These are phyloP conservation scores for Acromyrmex charruanus DNA, from an alignment of 1,140 invertebrate genomes.

Conservation along the genomic window DNA sequence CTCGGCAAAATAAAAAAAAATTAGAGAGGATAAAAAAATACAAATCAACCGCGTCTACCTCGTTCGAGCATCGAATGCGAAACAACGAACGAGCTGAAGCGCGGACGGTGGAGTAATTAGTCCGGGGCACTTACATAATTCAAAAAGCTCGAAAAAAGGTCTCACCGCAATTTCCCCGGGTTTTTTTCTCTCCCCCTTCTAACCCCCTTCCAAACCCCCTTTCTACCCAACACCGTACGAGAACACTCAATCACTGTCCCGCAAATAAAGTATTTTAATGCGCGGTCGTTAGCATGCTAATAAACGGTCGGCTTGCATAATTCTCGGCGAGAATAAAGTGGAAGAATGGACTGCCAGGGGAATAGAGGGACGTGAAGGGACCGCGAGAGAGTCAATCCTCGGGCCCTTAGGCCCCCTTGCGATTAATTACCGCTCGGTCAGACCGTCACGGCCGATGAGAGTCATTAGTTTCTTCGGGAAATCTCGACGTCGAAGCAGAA, in stretches of 20 bases:
- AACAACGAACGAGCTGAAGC: slow-evolving; percentile 61
- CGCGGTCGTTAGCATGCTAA: slow-evolving; percentile 69
- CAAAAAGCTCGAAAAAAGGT: slow-evolving; percentile 63
- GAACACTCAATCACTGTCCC: slow-evolving; percentile 66
- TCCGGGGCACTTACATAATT: slow-evolving; percentile 62
- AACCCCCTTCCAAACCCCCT: not conserved
- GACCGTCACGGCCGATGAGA: slow-evolving; percentile 71
- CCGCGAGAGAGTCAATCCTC: slow-evolving; percentile 67
- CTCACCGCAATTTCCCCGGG: slow-evolving; percentile 50
- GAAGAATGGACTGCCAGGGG: slow-evolving; percentile 50
- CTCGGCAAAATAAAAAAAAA: slow-evolving; percentile 32
- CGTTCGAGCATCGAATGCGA: slow-evolving; percentile 60
- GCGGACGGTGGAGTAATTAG: slow-evolving; percentile 58
- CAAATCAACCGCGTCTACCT: slow-evolving; percentile 59
- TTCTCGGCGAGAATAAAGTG: slow-evolving; percentile 53
- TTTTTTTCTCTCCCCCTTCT: slow-evolving; percentile 7
- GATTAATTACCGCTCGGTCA: slow-evolving; percentile 77
- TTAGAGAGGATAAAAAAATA: slow-evolving; percentile 20
- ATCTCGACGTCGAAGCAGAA: slow-evolving; percentile 55
- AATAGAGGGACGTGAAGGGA: slow-evolving; percentile 57
- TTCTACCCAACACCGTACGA: slow-evolving; percentile 9
- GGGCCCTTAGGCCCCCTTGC: slow-evolving; percentile 62
- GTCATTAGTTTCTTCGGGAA: slow-evolving; percentile 77
- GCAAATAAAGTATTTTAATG: slow-evolving; percentile 62
- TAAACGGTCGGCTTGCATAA: slow-evolving; percentile 71